Evolutionary conservation across 2,113 vertebrate genomes (phyloP).

Genomic region (Catharus minimus): DNA sequence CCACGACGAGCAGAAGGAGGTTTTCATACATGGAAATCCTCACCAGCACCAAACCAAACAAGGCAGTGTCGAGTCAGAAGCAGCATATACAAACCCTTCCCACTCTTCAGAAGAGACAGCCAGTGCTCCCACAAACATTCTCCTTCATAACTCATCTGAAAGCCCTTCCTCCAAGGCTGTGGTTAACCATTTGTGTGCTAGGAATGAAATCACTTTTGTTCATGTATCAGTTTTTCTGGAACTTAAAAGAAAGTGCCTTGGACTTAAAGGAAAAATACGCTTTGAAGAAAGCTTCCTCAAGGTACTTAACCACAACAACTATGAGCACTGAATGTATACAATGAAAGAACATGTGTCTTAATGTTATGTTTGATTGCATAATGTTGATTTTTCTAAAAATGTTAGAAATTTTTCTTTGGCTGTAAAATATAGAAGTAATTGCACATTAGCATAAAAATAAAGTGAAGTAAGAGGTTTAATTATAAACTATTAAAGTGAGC

Average conservation of each 20-base stretch:
- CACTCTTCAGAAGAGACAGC: neutral
- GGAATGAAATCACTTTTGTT: neutral
- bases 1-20: fast-evolving
- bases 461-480: neutral
- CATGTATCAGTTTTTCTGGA: neutral
- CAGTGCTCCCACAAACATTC: neutral
- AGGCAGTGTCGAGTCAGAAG: neutral
- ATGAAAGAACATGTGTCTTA: neutral
- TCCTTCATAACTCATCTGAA: neutral
- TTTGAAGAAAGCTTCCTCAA: neutral
- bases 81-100: neutral
- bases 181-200: neutral
- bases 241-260: neutral
- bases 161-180: neutral
- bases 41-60: neutral
- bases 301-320: neutral
- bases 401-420: neutral
- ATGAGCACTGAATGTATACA: neutral
- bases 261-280: neutral
- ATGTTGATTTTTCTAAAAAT: neutral
- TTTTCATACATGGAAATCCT: neutral
- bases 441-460: neutral
- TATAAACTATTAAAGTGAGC: neutral
- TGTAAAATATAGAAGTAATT: neutral
- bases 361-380: neutral